These are phyloP conservation scores for Misgurnus mizolepis DNA, from an alignment of 2,113 vertebrate genomes.

Conservation along the genomic window DNA sequence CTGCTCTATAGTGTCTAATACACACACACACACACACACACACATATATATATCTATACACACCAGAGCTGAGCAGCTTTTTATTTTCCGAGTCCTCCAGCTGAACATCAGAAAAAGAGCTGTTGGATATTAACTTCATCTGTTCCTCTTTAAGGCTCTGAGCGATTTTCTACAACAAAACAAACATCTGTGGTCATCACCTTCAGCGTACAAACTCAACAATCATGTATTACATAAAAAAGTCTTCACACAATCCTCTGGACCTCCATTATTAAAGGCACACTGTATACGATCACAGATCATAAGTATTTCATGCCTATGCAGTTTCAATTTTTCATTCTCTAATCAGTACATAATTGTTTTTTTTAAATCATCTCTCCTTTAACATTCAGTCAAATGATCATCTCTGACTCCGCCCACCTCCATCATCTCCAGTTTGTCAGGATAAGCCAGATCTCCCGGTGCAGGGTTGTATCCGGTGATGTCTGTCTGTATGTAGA, in stretches of 20 bases:
- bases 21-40: too few relatives aligned
- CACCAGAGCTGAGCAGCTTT: constrained; percentile 82
- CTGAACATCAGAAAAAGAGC: constrained; percentile 85
- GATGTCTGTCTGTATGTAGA: constrained; percentile 98
- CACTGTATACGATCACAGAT: too few relatives aligned
- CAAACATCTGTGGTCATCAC: neutral
- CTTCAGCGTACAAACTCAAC: neutral
- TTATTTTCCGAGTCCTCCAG: constrained; percentile 81
- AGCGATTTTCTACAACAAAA: constrained; percentile 85
- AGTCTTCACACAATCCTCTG: too few relatives aligned
- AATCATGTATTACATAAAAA: too few relatives aligned
- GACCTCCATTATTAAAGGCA: too few relatives aligned
- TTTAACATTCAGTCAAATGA: too few relatives aligned
- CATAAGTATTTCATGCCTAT: too few relatives aligned
- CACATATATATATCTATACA: neutral
- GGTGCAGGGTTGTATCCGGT: constrained; percentile 92
- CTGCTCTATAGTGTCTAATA: too few relatives aligned
- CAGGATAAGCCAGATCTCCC: constrained; percentile 93
- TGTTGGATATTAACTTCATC: constrained; percentile 79
- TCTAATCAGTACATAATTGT: too few relatives aligned
- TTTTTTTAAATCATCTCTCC: too few relatives aligned
- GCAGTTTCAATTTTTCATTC: too few relatives aligned
- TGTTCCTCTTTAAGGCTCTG: constrained; percentile 96
- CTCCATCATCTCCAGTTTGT: constrained; percentile 99
- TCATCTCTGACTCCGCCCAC: constrained; percentile 59